Evolutionary conservation across 2,113 vertebrate genomes (phyloP), one percentile per base, ranked within the genome.

Genomic region (Spermophilus dauricus): DNA sequence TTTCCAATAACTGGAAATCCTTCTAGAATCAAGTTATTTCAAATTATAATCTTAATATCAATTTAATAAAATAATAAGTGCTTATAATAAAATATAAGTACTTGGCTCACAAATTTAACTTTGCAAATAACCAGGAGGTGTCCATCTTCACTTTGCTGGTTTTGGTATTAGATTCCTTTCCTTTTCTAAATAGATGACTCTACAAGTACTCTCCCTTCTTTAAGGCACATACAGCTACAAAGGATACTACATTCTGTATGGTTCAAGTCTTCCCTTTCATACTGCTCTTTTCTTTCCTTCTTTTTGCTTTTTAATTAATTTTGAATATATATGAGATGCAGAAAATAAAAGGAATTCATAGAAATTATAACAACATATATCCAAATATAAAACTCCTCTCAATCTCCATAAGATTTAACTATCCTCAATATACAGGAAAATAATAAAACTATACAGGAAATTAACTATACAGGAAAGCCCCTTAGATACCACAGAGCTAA

Each of bases 271-370:
- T 83, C 34, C 42, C 70, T 73, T 48, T 56, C 5, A 65, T 28
- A 95, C 0, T 39, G 11, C 24, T 78, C 12, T 77, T 67, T 32
- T 75, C 16, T 70, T 7, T 39, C 73, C 34, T 51, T 37, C 48
- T 58, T 76, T 63, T 11, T 24, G 45, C 7, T 22, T 45, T n/a
- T 18, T 26, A 56, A 91, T 83, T 95, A 77, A 85, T 32, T 73
- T 83, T 78, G 26, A 94, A 95, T 84, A 34, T 2, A 14, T 42
- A 56, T 88, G 20, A 75, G 24, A 86, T 24, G 10, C 5, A 87
- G 42, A 18, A 89, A 89, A 67, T 72, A 97, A 24, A 63, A 97
- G 18, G 96, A 91, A 83, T 78, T 76, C 81, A 76, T 24, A 17
- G 53, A 48, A 94, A 96, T 80, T 30, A 73, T 13, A 84, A 84